These are phyloP conservation scores for Ceramica pisi DNA, from an alignment of 2,888 invertebrate genomes.

Conservation along the genomic window DNA sequence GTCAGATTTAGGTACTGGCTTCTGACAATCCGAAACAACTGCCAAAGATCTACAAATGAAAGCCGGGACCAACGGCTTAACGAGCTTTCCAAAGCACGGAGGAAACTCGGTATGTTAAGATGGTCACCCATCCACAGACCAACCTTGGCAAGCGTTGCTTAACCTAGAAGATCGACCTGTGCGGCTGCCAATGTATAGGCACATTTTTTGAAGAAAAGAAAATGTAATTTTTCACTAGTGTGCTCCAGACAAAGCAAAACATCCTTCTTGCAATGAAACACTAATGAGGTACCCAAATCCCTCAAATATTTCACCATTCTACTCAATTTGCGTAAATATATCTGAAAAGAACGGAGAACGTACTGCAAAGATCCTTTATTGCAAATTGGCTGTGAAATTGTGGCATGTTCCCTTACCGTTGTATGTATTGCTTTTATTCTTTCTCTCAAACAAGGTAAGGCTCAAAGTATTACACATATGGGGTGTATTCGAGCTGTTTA, in stretches of 20 bases:
- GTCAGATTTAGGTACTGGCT: no score
- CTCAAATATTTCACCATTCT: conserved; percentile 56
- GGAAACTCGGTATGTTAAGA: no score
- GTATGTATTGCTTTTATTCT: conserved; percentile 57
- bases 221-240: background rate
- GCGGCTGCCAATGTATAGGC: no score
- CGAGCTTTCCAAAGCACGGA: no score
- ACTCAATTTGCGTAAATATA: conserved; percentile 64
- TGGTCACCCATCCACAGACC: no score
- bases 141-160: no score
- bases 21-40: no score
- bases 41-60: no score
- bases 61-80: no score
- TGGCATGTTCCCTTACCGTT: conserved; percentile 55
- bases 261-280: background rate
- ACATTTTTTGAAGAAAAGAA: background rate
- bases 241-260: conserved; percentile 2
- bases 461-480: conserved; percentile 50
- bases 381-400: conserved; percentile 69
- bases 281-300: conserved; percentile 56
- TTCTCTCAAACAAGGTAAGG: conserved; percentile 52
- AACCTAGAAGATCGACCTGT: no score
- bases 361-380: conserved; percentile 65
- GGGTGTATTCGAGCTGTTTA: conserved; percentile 54
- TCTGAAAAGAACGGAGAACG: conserved; percentile 50